Base-by-base conservation (phyloP, 2,888 invertebrate species). In the Nemurella pictetii region DNA sequence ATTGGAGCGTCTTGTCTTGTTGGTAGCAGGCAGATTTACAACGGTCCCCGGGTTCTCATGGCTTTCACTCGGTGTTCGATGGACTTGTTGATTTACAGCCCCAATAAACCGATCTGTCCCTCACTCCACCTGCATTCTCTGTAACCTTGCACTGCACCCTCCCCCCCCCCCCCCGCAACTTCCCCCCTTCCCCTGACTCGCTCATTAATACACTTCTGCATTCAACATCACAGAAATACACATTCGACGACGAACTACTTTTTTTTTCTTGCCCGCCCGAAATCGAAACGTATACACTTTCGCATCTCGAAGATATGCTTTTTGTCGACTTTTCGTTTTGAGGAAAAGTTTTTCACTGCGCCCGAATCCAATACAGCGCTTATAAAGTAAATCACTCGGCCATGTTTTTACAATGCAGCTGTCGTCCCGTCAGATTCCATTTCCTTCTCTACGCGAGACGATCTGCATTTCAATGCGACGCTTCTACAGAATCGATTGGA, bases 21-120 rank as follows among this genome's bases (percentile, higher is more conserved):
- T n/a, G n/a, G n/a, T n/a, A n/a, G n/a, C n/a, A n/a, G n/a, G 35
- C 35, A 12, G 55, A 55, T 55, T 55, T 55, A 55, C 55, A 75
- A 27, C 75, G 55, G 77, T 35, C 15, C 32, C 26, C 35, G 32
- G 26, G 12, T 81, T 81, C 26, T 20, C 80, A 26, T 30, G 29
- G 35, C 80, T 81, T 81, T 81, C 80, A 35, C 80, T n/a, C n/a
- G n/a, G n/a, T 36, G 29, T 30, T 81, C 27, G 20, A 4, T 78
- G 29, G 25, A 36, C 26, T 25, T n/a, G 20, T 72, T 84, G 86
- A 86, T 86, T 86, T 86, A 86, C 86, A 82, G 73, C 85, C 84
- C 86, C 86, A 86, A 86, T 86, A 86, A 86, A 85, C 82, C 84
- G 36, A 83, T 85, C 85, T 83, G 29, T 84, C 74, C 27, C n/a